Percentiles rank a stretch among this genome's conserved stretches.
These are phyloP conservation scores for Megalonaias nervosa DNA, from an alignment of 1,140 invertebrate genomes.

Conservation along the genomic window DNA sequence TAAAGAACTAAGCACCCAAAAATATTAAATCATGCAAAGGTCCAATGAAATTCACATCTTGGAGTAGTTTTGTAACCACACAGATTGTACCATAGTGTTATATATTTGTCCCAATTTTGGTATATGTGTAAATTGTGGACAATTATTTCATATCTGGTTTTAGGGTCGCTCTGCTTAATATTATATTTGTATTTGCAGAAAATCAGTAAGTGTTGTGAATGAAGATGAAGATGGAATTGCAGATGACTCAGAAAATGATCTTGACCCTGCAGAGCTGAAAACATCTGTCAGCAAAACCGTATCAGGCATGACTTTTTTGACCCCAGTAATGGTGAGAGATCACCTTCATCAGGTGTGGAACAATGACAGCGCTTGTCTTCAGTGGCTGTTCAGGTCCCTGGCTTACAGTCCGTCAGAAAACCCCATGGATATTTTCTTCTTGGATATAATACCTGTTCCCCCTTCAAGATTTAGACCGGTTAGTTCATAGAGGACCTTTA, in stretches of 20 bases:
- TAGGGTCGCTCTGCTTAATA: background rate
- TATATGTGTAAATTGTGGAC: background rate
- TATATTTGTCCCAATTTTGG: background rate
- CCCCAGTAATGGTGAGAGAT: slow-evolving; percentile 70
- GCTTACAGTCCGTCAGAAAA: slow-evolving; percentile 70
- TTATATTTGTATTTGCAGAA: background rate
- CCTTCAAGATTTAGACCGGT: slow-evolving; percentile 90
- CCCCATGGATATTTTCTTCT: slow-evolving; percentile 92
- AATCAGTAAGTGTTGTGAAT: slow-evolving; percentile 38
- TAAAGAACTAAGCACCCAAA: too few species aligned
- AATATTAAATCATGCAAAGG: too few species aligned
- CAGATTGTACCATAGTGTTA: background rate
- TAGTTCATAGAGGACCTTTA: slow-evolving; percentile 50
- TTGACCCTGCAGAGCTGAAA: background rate
- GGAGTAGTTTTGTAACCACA: background rate
- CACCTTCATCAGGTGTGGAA: slow-evolving; percentile 84
- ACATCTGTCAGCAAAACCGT: slow-evolving; percentile 17
- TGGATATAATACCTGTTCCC: slow-evolving; percentile 87
- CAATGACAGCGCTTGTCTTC: slow-evolving; percentile 82
- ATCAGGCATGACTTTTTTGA: slow-evolving; percentile 41
- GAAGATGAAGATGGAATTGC: slow-evolving; percentile 37
- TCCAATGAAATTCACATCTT: too few species aligned
- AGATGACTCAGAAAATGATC: slow-evolving; percentile 5
- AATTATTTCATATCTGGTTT: background rate
- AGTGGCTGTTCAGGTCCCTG: slow-evolving; percentile 82